Percentiles rank a stretch among this genome's conserved stretches.
phyloP scores from a whole-genome alignment of 2,113 vertebrate species.

The Lamprologus lemairii region DNA sequence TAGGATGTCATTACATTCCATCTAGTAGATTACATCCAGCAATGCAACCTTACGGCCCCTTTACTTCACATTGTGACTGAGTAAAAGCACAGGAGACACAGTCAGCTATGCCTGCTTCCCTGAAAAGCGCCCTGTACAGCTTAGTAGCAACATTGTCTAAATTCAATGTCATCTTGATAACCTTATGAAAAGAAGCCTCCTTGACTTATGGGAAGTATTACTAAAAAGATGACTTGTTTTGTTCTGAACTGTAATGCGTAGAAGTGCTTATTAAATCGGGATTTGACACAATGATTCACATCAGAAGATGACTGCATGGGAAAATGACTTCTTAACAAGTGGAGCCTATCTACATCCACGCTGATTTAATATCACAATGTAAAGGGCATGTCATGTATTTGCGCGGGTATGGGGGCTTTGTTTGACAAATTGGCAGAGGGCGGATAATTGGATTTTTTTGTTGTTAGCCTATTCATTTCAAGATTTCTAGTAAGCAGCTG shows the following conservation, averaged over 20 bases:
- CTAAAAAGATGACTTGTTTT: conserved; percentile 1
- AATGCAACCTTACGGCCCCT: background rate
- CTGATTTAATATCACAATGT: background rate
- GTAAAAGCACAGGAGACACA: background rate
- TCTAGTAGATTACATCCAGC: background rate
- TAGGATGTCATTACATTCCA: background rate
- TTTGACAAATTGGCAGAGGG: conserved; percentile 11
- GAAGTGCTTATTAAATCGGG: conserved; percentile 5
- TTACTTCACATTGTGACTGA: background rate
- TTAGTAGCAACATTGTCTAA: background rate
- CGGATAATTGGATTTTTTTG: conserved; percentile 37
- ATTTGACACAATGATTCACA: conserved; percentile 19
- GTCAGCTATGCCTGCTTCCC: background rate
- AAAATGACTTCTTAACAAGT: conserved; percentile 29
- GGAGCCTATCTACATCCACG: background rate
- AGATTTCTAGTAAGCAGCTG: background rate
- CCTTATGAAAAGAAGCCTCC: background rate
- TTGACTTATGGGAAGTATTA: background rate
- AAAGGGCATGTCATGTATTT: background rate
- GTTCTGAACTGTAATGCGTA: background rate
- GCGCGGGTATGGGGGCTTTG: background rate
- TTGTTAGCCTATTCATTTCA: background rate
- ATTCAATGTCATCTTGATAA: conserved; percentile 13
- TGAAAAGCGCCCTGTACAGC: background rate
- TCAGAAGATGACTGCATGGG: background rate